These are phyloP conservation scores for Caenorhabditis wallacei DNA, from an alignment of 2,888 invertebrate genomes.

Conservation along the genomic window DNA sequence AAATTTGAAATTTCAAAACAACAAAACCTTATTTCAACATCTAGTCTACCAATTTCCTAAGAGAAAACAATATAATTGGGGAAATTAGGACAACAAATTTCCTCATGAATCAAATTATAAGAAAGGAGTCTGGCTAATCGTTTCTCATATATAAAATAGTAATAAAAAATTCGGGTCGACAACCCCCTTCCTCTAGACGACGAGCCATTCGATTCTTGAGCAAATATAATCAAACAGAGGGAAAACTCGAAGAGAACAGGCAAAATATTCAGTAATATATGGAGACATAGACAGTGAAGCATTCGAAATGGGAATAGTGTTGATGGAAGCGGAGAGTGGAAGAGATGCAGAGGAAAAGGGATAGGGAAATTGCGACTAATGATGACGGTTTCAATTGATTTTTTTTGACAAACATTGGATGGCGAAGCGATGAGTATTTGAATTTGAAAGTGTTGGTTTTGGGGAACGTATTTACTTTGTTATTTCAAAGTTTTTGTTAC, in stretches of 20 bases:
- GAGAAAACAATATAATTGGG: too few relatives aligned
- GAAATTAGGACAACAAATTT: not conserved
- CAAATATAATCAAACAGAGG: constrained; percentile 18
- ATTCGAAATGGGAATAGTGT: not conserved
- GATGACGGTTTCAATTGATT: constrained; percentile 27
- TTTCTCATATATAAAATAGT: not conserved
- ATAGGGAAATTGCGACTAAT: constrained; percentile 31
- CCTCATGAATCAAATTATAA: not conserved
- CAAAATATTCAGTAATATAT: not conserved
- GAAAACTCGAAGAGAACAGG: not conserved
- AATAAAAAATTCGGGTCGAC: not conserved
- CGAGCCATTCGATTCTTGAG: constrained; percentile 16
- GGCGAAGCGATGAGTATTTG: not conserved
- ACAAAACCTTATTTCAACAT: too few relatives aligned
- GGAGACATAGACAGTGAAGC: constrained; percentile 21
- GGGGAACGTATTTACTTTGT: constrained; percentile 9
- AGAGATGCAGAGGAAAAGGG: not conserved
- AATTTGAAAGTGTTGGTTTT: too few relatives aligned
- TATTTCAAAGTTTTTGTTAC: constrained; percentile 1
- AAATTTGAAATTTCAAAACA: too few relatives aligned
- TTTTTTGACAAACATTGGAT: constrained; percentile 13
- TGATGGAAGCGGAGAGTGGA: constrained; percentile 5
- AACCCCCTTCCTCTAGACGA: not conserved
- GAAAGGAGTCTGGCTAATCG: not conserved
- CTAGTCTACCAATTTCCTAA: too few relatives aligned